Evolutionary conservation across 2,888 invertebrate species (phyloP).

Genomic region (Alitta virens): DNA sequence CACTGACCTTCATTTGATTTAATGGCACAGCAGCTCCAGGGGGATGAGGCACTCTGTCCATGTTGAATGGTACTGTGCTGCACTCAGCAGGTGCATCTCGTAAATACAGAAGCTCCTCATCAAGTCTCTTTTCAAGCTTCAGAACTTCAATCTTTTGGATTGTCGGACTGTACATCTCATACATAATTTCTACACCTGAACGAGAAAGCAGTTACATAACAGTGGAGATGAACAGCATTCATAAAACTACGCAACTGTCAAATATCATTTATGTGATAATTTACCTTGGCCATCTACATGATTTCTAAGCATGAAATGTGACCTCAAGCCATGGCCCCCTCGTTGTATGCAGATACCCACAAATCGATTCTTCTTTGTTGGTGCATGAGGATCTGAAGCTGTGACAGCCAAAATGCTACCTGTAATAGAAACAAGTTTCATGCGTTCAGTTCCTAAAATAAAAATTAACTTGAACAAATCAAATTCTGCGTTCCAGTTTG

Average conservation of each 20-base stretch:
- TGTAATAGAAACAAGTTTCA: constrained; percentile 56
- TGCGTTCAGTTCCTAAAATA: no score
- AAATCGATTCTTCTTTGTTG: constrained; percentile 80
- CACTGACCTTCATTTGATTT: constrained; percentile 62
- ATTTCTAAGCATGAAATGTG: constrained; percentile 86
- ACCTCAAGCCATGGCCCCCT: constrained; percentile 76
- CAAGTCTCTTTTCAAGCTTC: constrained; percentile 86
- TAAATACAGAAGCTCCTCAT: constrained; percentile 83
- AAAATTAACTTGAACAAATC: no score
- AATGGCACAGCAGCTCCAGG: constrained; percentile 78
- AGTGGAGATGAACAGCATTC: no score
- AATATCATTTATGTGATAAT: no score
- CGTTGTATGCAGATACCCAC: constrained; percentile 93
- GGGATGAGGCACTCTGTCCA: constrained; percentile 77
- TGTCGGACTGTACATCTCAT: constrained; percentile 90
- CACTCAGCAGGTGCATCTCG: constrained; percentile 84
- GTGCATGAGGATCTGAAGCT: constrained; percentile 79
- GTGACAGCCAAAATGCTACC: constrained; percentile 86
- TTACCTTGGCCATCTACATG: constrained; percentile 81
- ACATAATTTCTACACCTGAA: constrained; percentile 69
- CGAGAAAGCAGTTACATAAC: no score
- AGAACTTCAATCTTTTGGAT: constrained; percentile 87
- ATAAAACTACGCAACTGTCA: no score
- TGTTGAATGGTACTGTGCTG: constrained; percentile 87
- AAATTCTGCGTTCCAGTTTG: no score